Base-by-base conservation (phyloP, 2,888 invertebrate genomes). In the Crepidodera aurea region DNA sequence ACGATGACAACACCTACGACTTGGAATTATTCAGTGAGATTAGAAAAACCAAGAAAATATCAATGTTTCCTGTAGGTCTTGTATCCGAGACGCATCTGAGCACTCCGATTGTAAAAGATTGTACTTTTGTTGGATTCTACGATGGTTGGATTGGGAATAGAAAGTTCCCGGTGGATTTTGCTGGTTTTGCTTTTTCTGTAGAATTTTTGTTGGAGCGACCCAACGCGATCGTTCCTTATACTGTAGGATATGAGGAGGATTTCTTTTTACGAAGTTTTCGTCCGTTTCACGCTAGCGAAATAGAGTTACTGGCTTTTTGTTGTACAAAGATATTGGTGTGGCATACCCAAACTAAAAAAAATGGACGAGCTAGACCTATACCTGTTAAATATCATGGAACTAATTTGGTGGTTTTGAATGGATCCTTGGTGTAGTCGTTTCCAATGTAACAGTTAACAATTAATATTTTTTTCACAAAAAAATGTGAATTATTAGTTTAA, bases 31-130 rank as follows among this genome's bases (percentile, higher is more conserved):
- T 92, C 77, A 84, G 88, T 64, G 90, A 92, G 86, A 90, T 91
- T 81, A 85, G 92, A 48, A 84, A 83, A 69, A 92, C 92, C 4
- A 85, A 86, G 73, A 86, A 84, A 73, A 91, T 93, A 7, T 90
- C 92, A 2, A 90, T 93, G 85, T 94, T 92, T 86, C 94, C 94
- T 0, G 94, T 94, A n/a, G 94, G 92, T 15, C 81, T 94, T 58
- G 90, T 92, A 51, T 88, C 89, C 1, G 85, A 87, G 73, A 82
- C 88, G 72, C 90, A 90, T 2, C 82, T 90, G 7, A 90, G 89
- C 71, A 85, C 87, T 39, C 90, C 90, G 8, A 84, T 88, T n/a
- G 83, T 88, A 18, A 82, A 82, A 39, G 81, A 85, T 65, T 87
- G 87, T 0, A 82, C 82, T 67, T 83, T 88, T 67, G 79, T 83